Evolutionary conservation across 2,888 invertebrate species (phyloP).

Genomic region (Hypselothyrea guttata): DNA sequence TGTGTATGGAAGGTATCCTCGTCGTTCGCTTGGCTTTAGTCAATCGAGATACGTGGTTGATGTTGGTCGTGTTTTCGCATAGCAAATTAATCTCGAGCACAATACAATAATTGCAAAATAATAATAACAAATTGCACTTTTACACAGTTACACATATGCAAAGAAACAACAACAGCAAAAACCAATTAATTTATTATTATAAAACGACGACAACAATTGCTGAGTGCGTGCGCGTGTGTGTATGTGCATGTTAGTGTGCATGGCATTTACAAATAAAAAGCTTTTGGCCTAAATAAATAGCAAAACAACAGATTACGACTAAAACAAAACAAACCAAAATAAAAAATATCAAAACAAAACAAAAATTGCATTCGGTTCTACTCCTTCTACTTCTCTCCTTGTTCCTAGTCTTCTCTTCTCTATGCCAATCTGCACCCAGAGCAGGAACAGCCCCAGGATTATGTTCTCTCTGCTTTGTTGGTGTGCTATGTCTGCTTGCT

Average conservation of each 20-base stretch:
- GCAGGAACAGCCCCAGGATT: constrained; percentile 82
- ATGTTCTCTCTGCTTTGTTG: constrained; percentile 79
- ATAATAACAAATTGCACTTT: constrained; percentile 32
- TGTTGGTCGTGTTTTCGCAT: constrained; percentile 82
- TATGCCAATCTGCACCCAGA: constrained; percentile 41
- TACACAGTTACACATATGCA: constrained; percentile 35
- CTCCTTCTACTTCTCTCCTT: constrained; percentile 5
- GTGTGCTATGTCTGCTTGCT: constrained; percentile 34
- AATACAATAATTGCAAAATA: constrained; percentile 15
- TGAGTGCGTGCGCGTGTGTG: constrained; percentile 21
- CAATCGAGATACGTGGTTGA: constrained; percentile 83
- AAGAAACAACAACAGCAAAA: constrained; percentile 22
- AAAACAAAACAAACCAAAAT: constrained; percentile 27
- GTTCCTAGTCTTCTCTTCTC: constrained; percentile 4
- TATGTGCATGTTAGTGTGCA: constrained; percentile 14
- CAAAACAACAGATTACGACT: constrained; percentile 20
- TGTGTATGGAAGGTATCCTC: constrained; percentile 79
- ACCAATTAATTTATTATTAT: constrained; percentile 23
- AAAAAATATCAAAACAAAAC: too few species aligned
- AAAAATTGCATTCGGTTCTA: constrained; percentile 50
- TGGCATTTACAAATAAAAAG: constrained; percentile 25
- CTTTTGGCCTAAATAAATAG: constrained; percentile 39
- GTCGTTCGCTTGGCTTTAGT: constrained; percentile 82
- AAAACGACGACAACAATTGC: constrained; percentile 24
- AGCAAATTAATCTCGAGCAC: constrained; percentile 43